Base-by-base conservation (phyloP, 2,113 vertebrate genomes). In the Probosciger aterrimus region DNA sequence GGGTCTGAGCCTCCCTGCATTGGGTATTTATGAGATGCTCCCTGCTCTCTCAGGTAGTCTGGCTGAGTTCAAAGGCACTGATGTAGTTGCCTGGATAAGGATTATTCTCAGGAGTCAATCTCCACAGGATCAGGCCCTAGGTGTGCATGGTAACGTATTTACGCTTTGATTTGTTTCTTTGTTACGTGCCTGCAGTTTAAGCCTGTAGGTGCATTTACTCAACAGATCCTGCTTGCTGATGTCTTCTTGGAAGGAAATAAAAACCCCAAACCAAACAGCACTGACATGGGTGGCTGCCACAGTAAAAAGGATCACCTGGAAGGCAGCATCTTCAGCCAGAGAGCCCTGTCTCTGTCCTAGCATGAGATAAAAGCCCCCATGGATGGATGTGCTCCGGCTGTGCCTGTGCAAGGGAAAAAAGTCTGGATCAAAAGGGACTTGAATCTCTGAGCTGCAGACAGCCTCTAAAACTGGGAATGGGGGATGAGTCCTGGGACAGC, bases 61-160 rank as follows among this genome's bases (percentile, higher is more conserved):
- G 94, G 31, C 70, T 91, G 96, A 96, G 95, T 96, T 96, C 93
- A 96, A 96, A 96, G 93, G 55, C 52, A 5, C 46, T 79, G 49
- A n/a, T 85, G 78, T 44, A 39, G 44, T 70, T 96, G 82, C 37
- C 63, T 81, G 50, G 10, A 16, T 71, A 84, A 73, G 70, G 50
- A 67, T 86, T 91, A 88, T 60, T 86, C 83, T 92, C 43, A 31
- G 60, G 64, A 94, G 83, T 35, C 35, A 77, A 60, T 1, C 65
- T 75, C 81, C 33, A 7, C 68, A 82, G 92, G 73, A 92, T 93
- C 91, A 92, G 91, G 52, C 73, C 77, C 88, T 92, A 82, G 88
- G 77, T 96, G 52, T 86, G 73, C 55, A 68, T 71, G 60, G 46
- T 74, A 95, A 69, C n/a, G 8, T 86, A 82, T 74, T 94, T 90